phyloP scores from a whole-genome alignment of 2,797 vertebrate genomes.

The Protonibea diacanthus region DNA sequence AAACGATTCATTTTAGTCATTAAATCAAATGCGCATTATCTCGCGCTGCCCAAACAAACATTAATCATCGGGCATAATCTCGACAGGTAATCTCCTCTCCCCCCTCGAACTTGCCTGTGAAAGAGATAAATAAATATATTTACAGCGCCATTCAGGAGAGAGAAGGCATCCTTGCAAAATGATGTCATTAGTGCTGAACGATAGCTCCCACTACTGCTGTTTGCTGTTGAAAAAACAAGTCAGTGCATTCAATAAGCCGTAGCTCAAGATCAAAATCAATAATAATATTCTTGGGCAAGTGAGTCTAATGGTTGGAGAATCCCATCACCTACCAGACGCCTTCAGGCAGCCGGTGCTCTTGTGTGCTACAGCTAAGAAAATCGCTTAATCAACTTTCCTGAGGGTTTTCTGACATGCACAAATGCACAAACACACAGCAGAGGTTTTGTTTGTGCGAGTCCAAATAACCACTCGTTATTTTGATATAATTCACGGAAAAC shows the following conservation, averaged over 20 bases:
- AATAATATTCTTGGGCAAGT: slow-evolving; percentile 78
- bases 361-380: slow-evolving; percentile 50
- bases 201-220: slow-evolving; percentile 72
- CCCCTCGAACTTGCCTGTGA: slow-evolving; percentile 59
- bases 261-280: slow-evolving; percentile 81
- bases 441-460: background rate
- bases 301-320: slow-evolving; percentile 67
- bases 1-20: slow-evolving; percentile 75
- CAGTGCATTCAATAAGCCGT: slow-evolving; percentile 59
- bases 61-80: slow-evolving; percentile 77
- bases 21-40: slow-evolving; percentile 76
- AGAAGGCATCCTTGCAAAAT: slow-evolving; percentile 69
- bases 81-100: slow-evolving; percentile 77
- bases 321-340: slow-evolving; percentile 62
- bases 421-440: background rate
- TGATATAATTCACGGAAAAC: slow-evolving; percentile 9
- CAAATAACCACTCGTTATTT: slow-evolving; percentile 3
- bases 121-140: slow-evolving; percentile 77
- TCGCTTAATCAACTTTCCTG: slow-evolving; percentile 57
- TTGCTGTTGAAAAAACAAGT: slow-evolving; percentile 68
- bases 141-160: slow-evolving; percentile 52
- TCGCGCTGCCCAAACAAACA: slow-evolving; percentile 69
- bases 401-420: slow-evolving; percentile 18
- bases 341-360: slow-evolving; percentile 29
- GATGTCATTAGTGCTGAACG: slow-evolving; percentile 75